These are phyloP conservation scores for Drosophila orosa DNA, from an alignment of 1,140 invertebrate genomes.

Conservation along the genomic window DNA sequence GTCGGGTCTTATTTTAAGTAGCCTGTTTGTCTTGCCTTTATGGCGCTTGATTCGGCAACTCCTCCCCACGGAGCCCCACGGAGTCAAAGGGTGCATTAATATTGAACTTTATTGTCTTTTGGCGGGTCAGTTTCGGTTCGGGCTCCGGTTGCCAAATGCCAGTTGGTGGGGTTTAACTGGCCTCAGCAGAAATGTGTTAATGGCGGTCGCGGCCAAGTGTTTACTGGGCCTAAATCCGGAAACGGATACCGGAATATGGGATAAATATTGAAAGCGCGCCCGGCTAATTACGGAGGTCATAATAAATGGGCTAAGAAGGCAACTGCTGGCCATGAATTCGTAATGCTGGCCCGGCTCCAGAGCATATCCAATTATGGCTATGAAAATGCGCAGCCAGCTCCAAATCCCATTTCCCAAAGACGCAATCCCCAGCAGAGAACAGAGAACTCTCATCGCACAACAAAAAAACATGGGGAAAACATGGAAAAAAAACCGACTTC, in stretches of 20 bases:
- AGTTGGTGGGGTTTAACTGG: slow-evolving; percentile 15
- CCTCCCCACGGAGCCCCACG: slow-evolving; percentile 17
- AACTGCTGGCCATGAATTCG: slow-evolving; percentile 35
- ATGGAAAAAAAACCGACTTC: slow-evolving; percentile 37
- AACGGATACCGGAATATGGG: slow-evolving; percentile 33
- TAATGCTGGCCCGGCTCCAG: slow-evolving; percentile 22
- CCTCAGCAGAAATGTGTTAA: slow-evolving; percentile 51
- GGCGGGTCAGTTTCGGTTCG: slow-evolving; percentile 52
- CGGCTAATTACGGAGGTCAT: slow-evolving; percentile 37
- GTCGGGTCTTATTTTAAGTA: slow-evolving; percentile 65
- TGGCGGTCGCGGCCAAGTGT: slow-evolving; percentile 36
- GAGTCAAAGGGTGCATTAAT: slow-evolving; percentile 81
- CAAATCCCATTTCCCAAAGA: slow-evolving; percentile 45
- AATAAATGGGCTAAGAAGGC: slow-evolving; percentile 33
- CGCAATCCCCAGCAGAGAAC: slow-evolving; percentile 25
- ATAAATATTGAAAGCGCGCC: slow-evolving; percentile 35
- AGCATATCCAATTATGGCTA: slow-evolving; percentile 43
- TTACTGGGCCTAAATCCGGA: slow-evolving; percentile 27
- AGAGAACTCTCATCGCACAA: slow-evolving; percentile 4
- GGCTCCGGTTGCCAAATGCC: slow-evolving; percentile 9
- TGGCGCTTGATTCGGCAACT: slow-evolving; percentile 59
- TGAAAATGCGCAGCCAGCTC: slow-evolving; percentile 35
- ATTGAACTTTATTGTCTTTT: slow-evolving; percentile 78
- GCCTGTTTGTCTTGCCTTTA: slow-evolving; percentile 81
- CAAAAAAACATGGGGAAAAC: neutral